Conservation (phyloP, 2,113 vertebrate genomes). For the Lates calcarifer region DNA sequence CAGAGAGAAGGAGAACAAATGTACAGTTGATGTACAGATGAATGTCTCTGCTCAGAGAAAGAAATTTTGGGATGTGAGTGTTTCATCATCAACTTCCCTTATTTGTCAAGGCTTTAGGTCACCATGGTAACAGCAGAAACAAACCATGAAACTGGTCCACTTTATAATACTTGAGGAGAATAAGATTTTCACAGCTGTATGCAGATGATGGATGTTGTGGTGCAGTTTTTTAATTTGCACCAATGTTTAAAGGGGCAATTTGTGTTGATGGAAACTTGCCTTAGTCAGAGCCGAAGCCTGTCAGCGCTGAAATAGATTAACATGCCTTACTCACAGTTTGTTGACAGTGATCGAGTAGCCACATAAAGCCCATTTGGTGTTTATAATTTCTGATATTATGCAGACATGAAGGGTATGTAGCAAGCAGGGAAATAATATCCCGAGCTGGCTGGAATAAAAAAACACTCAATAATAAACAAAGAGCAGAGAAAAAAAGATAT, state of each 20-base stretch:
- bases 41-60: not conserved
- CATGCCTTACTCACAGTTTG: not conserved
- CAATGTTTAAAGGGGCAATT: not conserved
- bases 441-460: not conserved
- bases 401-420: not conserved
- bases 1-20: too few species aligned
- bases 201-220: conserved; percentile 6
- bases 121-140: conserved; percentile 19
- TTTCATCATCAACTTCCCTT: not conserved
- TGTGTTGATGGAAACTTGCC: conserved; percentile 9
- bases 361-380: not conserved
- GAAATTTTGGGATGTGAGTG: not conserved
- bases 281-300: not conserved
- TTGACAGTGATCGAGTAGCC: not conserved
- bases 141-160: conserved; percentile 14
- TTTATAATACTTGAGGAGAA: not conserved
- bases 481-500: too few species aligned
- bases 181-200: not conserved
- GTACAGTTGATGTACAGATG: too few species aligned
- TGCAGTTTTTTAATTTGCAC: not conserved
- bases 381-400: not conserved
- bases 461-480: not conserved
- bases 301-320: not conserved
- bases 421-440: not conserved
- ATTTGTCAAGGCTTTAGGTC: conserved; percentile 8